Evolutionary conservation across 2,113 vertebrate genomes (phyloP).

Genomic region (Thermophis baileyi): DNA sequence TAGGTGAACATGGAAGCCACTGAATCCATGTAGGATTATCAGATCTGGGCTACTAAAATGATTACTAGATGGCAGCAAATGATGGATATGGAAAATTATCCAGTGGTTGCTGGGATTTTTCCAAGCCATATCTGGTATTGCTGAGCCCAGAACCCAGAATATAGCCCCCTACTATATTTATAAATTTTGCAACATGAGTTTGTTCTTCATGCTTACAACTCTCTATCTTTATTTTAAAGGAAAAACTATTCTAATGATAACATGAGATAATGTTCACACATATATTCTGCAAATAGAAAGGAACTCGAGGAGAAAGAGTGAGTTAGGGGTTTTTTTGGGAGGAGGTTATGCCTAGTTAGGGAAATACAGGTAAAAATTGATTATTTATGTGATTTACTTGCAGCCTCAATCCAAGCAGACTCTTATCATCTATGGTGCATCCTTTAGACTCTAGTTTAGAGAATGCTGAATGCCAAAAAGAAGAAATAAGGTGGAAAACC

Average conservation of each 20-base stretch:
- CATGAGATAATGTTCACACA: conserved; percentile 38
- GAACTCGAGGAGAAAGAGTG: conserved; percentile 58
- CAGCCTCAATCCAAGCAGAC: neutral
- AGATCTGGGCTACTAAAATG: neutral
- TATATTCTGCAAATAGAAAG: conserved; percentile 64
- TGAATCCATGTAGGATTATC: neutral
- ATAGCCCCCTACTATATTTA: neutral
- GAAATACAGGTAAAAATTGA: conserved; percentile 59
- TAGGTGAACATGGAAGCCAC: neutral
- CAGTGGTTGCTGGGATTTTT: neutral
- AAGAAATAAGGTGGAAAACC: neutral
- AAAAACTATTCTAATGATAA: neutral
- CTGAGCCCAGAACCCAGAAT: neutral
- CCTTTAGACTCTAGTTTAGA: too few species aligned
- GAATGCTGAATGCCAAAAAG: neutral
- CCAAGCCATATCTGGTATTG: neutral
- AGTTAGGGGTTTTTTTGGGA: neutral
- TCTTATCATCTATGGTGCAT: neutral
- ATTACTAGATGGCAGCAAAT: neutral
- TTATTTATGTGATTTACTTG: neutral
- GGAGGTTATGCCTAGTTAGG: conserved; percentile 68
- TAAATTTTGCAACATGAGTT: neutral
- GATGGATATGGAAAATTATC: neutral
- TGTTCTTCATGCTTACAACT: neutral
- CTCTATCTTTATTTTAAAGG: fast-evolving